Base-by-base conservation (phyloP, 37 sponge, comb jelly and placozoan species). In the Hormiphora californensis region DNA sequence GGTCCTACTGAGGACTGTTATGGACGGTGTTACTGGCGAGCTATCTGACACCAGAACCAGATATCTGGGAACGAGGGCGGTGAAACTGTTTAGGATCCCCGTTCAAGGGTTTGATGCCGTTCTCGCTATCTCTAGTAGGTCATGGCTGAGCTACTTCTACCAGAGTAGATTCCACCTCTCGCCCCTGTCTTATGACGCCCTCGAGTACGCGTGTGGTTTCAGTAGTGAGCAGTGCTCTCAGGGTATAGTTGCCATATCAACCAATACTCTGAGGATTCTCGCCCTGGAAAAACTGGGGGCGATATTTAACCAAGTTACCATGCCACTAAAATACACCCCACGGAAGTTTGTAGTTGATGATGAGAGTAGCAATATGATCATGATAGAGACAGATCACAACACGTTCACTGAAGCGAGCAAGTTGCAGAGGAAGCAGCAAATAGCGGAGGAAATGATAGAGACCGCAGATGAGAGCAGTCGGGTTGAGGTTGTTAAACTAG, bases 221-320 rank as follows among this genome's bases (percentile, higher is more conserved):
- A 91, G 94, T 67, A 95, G 95, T 12, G 99, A 98, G 78, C 99
- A 95, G 87, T 98, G 99, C 69, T 94, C 92, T 1, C 95, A 98
- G 85, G 99, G 99, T 11, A 90, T 98, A 37, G 99, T 98, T 0
- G 95, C 99, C 59, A 98, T 98, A 32, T 90, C 95, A 39, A 32
- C 91, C 54, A 95, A 95, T 86, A 94, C 99, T 19, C 94, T 98
- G 32, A 89, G 97, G 31, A 94, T 98, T 91, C 62, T 98, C 51
- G 93, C 95, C 32, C 93, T 98, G 30, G 95, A 98, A 86, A 98
- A 98, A 62, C 89, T 98, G 41, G 99, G 99, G 0, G 92, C 94
- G 2, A 90, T 94, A 37, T 98, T 98, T 89, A 98, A 98, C 85
- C 99, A 98, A 61, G 92, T 94, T 28, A 87, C 95, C 81, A 93